Evolutionary conservation across 2,113 vertebrate species (phyloP).

Genomic region (Picathartes gymnocephalus): DNA sequence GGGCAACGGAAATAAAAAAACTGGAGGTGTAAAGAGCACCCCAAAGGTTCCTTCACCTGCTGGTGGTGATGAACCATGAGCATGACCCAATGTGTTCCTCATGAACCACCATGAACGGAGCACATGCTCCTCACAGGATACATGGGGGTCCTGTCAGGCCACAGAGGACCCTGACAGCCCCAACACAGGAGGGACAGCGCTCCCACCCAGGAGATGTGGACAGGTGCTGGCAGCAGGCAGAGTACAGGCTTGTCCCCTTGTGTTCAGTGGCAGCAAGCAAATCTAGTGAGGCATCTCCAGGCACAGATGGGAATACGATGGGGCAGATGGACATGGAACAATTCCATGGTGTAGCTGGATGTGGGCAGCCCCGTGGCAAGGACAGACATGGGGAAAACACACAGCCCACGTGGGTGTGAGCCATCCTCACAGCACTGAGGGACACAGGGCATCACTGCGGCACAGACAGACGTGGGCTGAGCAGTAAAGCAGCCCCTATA

Average conservation of each 20-base stretch:
- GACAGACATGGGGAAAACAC: neutral
- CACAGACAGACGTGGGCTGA: rapidly evolving
- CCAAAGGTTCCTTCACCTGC: neutral
- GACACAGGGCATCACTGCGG: rapidly evolving
- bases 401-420: rapidly evolving
- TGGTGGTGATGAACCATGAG: neutral
- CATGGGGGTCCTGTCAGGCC: rapidly evolving
- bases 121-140: rapidly evolving
- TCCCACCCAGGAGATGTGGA: neutral
- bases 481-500: no score
- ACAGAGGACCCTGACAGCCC: neutral
- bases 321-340: neutral
- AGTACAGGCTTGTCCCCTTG: neutral
- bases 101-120: rapidly evolving
- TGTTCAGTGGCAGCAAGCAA: neutral
- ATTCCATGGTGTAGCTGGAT: neutral
- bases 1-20: neutral
- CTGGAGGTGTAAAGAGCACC: neutral
- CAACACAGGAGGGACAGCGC: neutral
- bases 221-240: neutral
- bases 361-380: neutral
- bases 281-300: neutral
- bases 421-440: neutral
- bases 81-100: neutral
- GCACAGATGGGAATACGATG: rapidly evolving